Percentiles rank a stretch among this genome's conserved stretches.
Conservation (phyloP, 2,113 vertebrate genomes). For the Eclectus roratus region DNA sequence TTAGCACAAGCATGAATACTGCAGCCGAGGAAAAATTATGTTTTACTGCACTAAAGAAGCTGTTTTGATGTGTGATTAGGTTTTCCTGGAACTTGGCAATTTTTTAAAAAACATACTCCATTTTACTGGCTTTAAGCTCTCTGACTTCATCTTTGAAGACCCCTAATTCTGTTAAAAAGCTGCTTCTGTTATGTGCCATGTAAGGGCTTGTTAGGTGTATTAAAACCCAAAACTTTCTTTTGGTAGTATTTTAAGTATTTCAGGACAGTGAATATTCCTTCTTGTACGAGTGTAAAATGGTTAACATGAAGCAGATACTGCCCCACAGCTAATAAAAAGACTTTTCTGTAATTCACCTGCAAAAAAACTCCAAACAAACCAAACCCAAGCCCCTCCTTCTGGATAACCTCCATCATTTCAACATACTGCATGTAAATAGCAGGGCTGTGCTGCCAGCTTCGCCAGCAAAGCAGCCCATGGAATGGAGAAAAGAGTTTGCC, state of each 20-base stretch:
- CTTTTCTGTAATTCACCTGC: background rate
- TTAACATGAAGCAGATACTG: background rate
- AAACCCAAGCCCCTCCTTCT: background rate
- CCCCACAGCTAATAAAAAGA: background rate
- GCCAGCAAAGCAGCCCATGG: background rate
- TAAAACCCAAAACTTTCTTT: background rate
- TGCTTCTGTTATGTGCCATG: background rate
- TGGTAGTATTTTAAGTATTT: background rate
- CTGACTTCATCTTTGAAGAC: background rate
- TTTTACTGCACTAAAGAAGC: background rate
- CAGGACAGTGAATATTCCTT: background rate
- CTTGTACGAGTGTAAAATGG: background rate
- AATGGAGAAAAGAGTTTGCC: background rate
- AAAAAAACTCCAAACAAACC: background rate
- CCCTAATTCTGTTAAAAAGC: background rate
- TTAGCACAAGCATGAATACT: background rate
- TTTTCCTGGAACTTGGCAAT: background rate
- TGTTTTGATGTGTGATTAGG: background rate
- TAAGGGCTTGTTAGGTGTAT: background rate
- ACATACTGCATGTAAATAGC: background rate
- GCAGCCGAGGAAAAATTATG: background rate
- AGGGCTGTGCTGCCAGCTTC: background rate
- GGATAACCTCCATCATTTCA: background rate
- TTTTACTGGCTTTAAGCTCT: background rate
- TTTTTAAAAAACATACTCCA: background rate